Base-by-base conservation (phyloP, 2,888 invertebrate species). In the Rhamnusium bicolor region DNA sequence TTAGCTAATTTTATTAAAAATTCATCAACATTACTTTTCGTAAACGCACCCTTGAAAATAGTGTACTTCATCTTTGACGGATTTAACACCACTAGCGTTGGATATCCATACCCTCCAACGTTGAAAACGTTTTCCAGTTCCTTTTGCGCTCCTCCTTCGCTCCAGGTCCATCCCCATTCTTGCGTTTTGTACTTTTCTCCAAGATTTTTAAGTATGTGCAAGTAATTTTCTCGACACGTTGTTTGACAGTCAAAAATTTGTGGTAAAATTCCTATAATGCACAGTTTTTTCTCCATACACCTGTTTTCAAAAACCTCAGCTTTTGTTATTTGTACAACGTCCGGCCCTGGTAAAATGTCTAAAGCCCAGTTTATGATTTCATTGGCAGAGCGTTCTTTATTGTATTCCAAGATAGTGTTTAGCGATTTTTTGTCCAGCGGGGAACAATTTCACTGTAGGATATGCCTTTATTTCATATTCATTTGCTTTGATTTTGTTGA, bases 141-240 rank as follows among this genome's bases (percentile, higher is more conserved):
- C 0, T 91, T 87, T 86, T 98, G 98, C 0, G 94, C 91, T 3
- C 93, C 94, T 14, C 95, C 97, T 86, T 98, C 98, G 0, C 94
- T 88, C 98, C 98, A 98, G 12, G 96, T 90, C 97, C 98, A 98
- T 12, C 97, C 96, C 97, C 97, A 98, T 89, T 93, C 91, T 87
- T 96, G 95, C 87, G 93, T 93, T 90, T 97, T 98, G 89, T 94
- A 98, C 85, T 96, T 96, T 69, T 97, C 96, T 0, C 94, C 95
- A 74, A 96, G 90, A 0, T 90, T 89, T 18, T 90, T 90, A 2
- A 98, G 89, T 0, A 92, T 91, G 18, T 90, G 86, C 53, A 98
- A 84, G 88, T 97, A 97, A n/a, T 91, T 90, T 87, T 95, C 95
- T 69, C 98, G 91, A 86, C 98, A 98, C 27, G 93, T 91, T 0